A percentile compares a stretch with the other conserved stretches of the same genome.
These are phyloP conservation scores for Holacanthella duospinosa DNA, from an alignment of 2,888 invertebrate genomes.

Conservation along the genomic window DNA sequence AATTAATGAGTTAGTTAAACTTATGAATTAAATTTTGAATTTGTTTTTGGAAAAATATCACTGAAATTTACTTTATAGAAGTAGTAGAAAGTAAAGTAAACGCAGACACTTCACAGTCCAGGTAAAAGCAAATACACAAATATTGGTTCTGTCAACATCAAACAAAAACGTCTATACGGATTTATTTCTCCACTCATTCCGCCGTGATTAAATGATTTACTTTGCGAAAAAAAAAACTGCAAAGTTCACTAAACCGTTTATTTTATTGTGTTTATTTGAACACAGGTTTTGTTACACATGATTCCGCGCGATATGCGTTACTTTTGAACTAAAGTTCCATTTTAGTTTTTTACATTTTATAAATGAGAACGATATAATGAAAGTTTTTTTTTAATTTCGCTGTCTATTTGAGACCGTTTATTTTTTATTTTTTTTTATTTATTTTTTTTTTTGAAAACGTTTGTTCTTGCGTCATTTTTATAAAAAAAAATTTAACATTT, in stretches of 20 bases:
- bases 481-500: too few species aligned
- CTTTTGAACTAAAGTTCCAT: too few species aligned
- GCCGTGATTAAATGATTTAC: neutral
- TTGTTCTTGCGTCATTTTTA: neutral
- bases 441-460: neutral
- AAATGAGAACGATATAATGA: too few species aligned
- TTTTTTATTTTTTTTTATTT: too few species aligned
- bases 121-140: slow-evolving; percentile 11
- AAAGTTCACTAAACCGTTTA: too few species aligned
- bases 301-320: too few species aligned
- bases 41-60: too few species aligned
- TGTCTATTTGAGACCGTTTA: neutral
- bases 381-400: neutral
- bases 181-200: neutral
- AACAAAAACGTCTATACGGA: neutral
- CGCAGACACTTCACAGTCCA: neutral
- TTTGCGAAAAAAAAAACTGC: neutral
- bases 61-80: too few species aligned
- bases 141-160: slow-evolving; percentile 10
- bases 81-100: too few species aligned
- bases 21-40: too few species aligned
- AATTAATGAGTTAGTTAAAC: too few species aligned
- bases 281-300: neutral
- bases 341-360: too few species aligned
- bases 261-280: neutral